Evolutionary conservation across 2,797 vertebrate species (phyloP), one percentile per base, ranked within the genome.

Genomic region (Melanitta fusca): DNA sequence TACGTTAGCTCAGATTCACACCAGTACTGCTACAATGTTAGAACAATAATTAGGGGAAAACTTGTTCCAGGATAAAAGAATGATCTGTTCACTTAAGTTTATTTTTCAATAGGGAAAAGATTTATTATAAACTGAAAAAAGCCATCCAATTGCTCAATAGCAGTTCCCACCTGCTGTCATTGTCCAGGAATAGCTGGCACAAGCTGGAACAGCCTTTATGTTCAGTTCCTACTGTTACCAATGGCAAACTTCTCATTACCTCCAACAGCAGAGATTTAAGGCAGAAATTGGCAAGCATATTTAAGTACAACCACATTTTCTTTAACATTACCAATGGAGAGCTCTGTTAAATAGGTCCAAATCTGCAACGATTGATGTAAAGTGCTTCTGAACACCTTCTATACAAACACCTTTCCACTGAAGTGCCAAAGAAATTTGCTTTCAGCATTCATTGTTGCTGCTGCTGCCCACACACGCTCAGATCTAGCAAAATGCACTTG

Each of bases 341-440:
- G 28, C 56, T 93, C 60, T 85, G 34, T 81, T 93, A 62, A 88
- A 87, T 61, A 64, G 49, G 47, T 43, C 39, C 38, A 83, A 77
- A 85, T 58, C 58, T 75, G 61, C 53, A 65, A 22, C 77, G 77
- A 91, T 32, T 80, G 91, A 91, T 51, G 56, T 70, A 65, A 95
- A 94, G 68, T 79, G 32, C 18, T 2, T 65, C 66, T 34, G 62
- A 82, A 85, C 74, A 94, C 58, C 65, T 91, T 89, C 84, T 75
- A 85, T 77, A 88, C 41, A 88, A 88, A 91, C 47, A 77, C 16
- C 25, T 86, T 94, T 85, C 45, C 41, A 77, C 38, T 80, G 45
- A 95, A 93, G 56, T 94, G 91, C 58, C 58, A 80, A 78, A 91
- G 61, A 94, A 91, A 93, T 80, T 80, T 74, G 57, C 80, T 93